These are phyloP conservation scores for Tachysurus fulvidraco DNA, from an alignment of 2,113 vertebrate species.

Conservation along the genomic window DNA sequence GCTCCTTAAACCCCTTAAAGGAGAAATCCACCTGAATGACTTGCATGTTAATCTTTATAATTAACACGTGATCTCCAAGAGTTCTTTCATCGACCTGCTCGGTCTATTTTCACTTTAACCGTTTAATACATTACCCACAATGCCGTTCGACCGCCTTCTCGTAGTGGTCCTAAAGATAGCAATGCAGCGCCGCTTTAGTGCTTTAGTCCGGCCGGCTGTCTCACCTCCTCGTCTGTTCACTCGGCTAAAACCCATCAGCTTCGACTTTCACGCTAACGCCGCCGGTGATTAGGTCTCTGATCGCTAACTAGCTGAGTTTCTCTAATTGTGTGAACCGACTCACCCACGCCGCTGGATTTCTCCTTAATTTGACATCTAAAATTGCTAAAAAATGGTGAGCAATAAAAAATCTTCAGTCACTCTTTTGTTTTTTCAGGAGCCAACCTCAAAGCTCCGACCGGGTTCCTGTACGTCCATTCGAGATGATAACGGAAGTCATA, in stretches of 20 bases:
- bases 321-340: background rate
- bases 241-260: background rate
- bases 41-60: background rate
- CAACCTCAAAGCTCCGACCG: too few species aligned
- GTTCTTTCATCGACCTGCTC: background rate
- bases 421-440: too few species aligned
- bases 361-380: background rate
- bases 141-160: background rate
- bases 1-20: conserved; percentile 40
- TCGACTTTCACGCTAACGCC: background rate
- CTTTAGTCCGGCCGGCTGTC: background rate
- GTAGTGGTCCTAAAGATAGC: background rate
- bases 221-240: background rate
- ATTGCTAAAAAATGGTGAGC: background rate
- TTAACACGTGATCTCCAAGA: background rate
- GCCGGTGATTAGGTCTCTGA: background rate
- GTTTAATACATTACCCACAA: conserved; percentile 4
- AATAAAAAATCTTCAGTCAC: too few species aligned
- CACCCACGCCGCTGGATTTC: background rate
- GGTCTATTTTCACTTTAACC: background rate
- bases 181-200: background rate
- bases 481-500: background rate
- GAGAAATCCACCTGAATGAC: conserved; percentile 1
- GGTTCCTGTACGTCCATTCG: background rate
- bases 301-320: background rate